These are phyloP conservation scores for Tetranychus urticae DNA, from an alignment of 1,140 invertebrate genomes.

Conservation along the genomic window DNA sequence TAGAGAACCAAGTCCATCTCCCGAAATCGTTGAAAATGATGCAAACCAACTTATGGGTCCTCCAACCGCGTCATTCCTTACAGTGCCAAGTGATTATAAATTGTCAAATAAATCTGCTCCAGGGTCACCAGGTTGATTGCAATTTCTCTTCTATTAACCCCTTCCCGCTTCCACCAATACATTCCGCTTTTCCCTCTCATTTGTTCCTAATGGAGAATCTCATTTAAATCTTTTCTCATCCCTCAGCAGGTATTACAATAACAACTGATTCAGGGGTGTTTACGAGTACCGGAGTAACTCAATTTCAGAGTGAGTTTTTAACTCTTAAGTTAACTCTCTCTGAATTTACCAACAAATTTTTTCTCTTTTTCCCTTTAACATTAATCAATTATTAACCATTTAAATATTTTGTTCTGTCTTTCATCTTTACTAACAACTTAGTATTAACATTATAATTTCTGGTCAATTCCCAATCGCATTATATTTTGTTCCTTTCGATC, in stretches of 20 bases:
- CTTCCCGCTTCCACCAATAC: neutral
- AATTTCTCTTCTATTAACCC: neutral
- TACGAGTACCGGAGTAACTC: neutral
- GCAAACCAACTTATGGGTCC: slow-evolving; percentile 7
- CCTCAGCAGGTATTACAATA: neutral
- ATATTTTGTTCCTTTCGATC: too few species aligned
- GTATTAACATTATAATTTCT: too few species aligned
- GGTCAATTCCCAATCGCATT: too few species aligned
- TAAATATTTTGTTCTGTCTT: too few species aligned
- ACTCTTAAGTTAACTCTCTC: too few species aligned
- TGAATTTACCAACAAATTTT: too few species aligned
- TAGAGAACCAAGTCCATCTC: slow-evolving; percentile 30
- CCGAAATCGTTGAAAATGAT: slow-evolving; percentile 9
- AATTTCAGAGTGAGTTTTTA: neutral
- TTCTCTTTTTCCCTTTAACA: too few species aligned
- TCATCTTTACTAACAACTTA: too few species aligned
- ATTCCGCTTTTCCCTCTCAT: too few species aligned
- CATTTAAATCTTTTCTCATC: neutral
- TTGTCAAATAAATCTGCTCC: slow-evolving; percentile 39
- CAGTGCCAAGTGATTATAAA: slow-evolving; percentile 20
- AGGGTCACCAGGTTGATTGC: slow-evolving; percentile 29
- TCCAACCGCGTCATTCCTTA: slow-evolving; percentile 8
- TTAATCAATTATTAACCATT: too few species aligned
- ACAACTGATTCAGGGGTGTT: neutral
- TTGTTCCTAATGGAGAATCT: neutral